Evolutionary conservation across 2,113 vertebrate genomes (phyloP).

Genomic region (Perca fluviatilis): DNA sequence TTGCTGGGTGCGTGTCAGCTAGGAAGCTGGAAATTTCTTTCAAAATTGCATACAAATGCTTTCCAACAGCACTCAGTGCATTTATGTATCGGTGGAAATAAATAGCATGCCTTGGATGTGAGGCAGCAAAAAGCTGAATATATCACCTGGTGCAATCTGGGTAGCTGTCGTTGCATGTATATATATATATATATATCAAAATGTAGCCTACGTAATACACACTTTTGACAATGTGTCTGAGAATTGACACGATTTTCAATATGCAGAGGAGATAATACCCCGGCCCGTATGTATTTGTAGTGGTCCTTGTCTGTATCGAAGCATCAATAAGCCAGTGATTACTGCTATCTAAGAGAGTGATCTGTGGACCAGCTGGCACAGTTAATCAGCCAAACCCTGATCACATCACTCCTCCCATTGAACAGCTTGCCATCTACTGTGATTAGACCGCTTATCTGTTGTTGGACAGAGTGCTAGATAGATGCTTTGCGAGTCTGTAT

Average conservation of each 20-base stretch:
- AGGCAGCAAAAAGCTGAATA: neutral
- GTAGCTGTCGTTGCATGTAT: neutral
- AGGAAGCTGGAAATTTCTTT: neutral
- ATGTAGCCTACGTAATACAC: neutral
- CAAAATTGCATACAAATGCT: neutral
- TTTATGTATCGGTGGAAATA: neutral
- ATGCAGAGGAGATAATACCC: slow-evolving; percentile 8
- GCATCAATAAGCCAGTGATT: slow-evolving; percentile 71
- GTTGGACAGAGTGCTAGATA: slow-evolving; percentile 20
- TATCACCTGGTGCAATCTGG: slow-evolving; percentile 21
- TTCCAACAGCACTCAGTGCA: neutral
- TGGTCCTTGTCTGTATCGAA: slow-evolving; percentile 35
- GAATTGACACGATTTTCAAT: slow-evolving; percentile 22
- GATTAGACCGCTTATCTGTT: slow-evolving; percentile 73
- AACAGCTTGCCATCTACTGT: slow-evolving; percentile 69
- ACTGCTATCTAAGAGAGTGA: slow-evolving; percentile 66
- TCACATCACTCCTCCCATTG: slow-evolving; percentile 63
- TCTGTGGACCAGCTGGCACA: slow-evolving; percentile 68
- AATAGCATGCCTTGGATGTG: neutral
- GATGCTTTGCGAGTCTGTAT: slow-evolving; percentile 16
- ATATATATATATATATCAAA: neutral
- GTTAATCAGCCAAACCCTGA: slow-evolving; percentile 74
- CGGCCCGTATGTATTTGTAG: slow-evolving; percentile 43
- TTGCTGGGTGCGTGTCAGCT: neutral
- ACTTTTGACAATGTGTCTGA: slow-evolving; percentile 21